Base-by-base conservation (phyloP, 2,888 invertebrate species). In the Opisthograptis luteolata region DNA sequence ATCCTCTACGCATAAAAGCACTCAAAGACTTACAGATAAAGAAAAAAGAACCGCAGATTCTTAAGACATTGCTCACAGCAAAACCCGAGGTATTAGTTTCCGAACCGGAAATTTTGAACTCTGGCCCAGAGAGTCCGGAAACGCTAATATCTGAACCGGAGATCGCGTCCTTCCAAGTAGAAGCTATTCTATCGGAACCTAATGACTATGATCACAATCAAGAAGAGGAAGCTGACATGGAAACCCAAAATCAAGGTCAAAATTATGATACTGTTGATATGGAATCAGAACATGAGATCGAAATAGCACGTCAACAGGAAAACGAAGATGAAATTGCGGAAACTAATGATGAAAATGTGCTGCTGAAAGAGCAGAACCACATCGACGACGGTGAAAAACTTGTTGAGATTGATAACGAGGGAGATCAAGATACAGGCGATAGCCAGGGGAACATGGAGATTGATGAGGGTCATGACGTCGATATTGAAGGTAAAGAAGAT, bases 141-240 rank as follows among this genome's bases (percentile, higher is more conserved):
- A 90, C 90, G 6, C 70, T 91, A 40, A 89, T 91, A 68, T 91
- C 91, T 1, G 90, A 91, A 62, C 91, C 91, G 5, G 91, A 91
- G 73, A 87, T 91, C 35, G 85, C 91, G 7, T 89, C 90, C 10
- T 91, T 91, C 57, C 91, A 91, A 79, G 91, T 91, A 10, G 91
- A 91, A 66, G 67, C 91, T 17, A 90, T 91, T 52, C 66, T 91
- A 25, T 83, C 90, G 0, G 91, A 91, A 61, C 91, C 90, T 0
- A 88, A 85, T 55, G 76, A 72, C 1, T 87, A 79, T 55, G 81
- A 83, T 14, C 73, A 74, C 39, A 72, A 76, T 28, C 70, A 55
- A 60, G 76, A 81, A 0, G 81, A 79, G 9, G 80, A 78, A 49
- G 63, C 51, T 10, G 82, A 81, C 28, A 73, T 69, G 12, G 79